Evolutionary conservation across 2,888 invertebrate species (phyloP).

Genomic region (Laothoe populi): DNA sequence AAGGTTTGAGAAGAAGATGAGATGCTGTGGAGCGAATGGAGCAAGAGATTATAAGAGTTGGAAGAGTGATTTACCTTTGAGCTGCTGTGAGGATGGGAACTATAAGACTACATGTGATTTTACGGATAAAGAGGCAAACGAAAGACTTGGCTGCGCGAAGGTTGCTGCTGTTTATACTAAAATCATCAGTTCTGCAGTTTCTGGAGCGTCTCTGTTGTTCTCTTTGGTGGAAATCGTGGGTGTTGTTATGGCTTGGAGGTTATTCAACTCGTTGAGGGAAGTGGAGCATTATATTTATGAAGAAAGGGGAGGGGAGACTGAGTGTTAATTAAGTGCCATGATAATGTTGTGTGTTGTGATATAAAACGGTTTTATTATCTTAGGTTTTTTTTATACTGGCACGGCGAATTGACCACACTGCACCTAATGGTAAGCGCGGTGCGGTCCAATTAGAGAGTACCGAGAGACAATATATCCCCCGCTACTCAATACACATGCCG

Average conservation of each 20-base stretch:
- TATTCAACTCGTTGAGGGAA: conserved; percentile 70
- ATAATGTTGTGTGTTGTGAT: conserved; percentile 28
- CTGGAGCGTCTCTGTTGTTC: conserved; percentile 72
- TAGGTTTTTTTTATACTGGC: too few species aligned
- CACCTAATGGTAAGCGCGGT: too few species aligned
- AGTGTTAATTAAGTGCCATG: conserved; percentile 59
- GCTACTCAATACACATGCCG: too few species aligned
- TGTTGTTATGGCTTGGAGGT: conserved; percentile 70
- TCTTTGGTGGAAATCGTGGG: conserved; percentile 70
- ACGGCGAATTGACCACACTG: too few species aligned
- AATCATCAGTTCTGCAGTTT: conserved; percentile 77
- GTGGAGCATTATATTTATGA: conserved; percentile 79
- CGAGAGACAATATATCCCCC: too few species aligned
- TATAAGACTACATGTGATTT: conserved; percentile 76
- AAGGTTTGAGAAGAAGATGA: conserved; percentile 72
- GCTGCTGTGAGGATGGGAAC: conserved; percentile 75
- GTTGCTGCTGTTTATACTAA: conserved; percentile 80
- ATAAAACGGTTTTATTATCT: neutral
- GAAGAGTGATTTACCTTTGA: conserved; percentile 74
- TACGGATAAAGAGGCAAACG: conserved; percentile 80
- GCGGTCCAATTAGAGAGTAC: too few species aligned
- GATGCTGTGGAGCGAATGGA: conserved; percentile 79
- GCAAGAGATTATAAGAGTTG: conserved; percentile 77
- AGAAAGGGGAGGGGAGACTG: conserved; percentile 77
- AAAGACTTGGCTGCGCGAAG: conserved; percentile 78